Conservation (phyloP, 2,888 invertebrate species). For the Fragum sueziense region DNA sequence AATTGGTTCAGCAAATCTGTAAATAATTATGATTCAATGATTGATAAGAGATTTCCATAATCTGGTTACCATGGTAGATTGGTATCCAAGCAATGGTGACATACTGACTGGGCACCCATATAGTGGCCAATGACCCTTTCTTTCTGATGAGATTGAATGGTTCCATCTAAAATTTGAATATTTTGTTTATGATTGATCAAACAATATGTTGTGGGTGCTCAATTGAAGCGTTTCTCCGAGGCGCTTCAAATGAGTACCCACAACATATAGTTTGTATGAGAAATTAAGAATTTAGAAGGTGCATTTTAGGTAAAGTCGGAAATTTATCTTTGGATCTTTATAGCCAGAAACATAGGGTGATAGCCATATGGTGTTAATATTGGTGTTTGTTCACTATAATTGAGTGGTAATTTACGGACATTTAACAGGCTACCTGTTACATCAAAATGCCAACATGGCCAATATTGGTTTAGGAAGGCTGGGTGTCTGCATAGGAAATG, state of each 20-base stretch:
- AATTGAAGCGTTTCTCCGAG: too few relatives aligned
- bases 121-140: too few relatives aligned
- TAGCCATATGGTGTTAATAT: conserved; percentile 32
- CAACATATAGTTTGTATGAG: too few relatives aligned
- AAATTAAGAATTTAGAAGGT: too few relatives aligned
- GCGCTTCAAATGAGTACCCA: too few relatives aligned
- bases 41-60: background rate
- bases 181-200: too few relatives aligned
- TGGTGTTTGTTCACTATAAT: conserved; percentile 14
- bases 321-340: too few relatives aligned
- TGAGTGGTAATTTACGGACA: conserved; percentile 15
- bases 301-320: too few relatives aligned
- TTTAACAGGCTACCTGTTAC: conserved; percentile 23
- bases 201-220: too few relatives aligned
- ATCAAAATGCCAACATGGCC: background rate
- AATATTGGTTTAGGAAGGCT: conserved; percentile 1
- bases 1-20: conserved; percentile 1
- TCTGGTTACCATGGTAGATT: background rate
- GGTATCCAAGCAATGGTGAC: background rate
- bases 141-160: too few relatives aligned
- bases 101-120: background rate
- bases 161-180: too few relatives aligned
- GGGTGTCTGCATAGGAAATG: background rate
- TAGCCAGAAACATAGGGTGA: conserved; percentile 21
- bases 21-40: conserved; percentile 8